phyloP scores from a whole-genome alignment of 2,113 vertebrate genomes.

The Girardinichthys multiradiatus region DNA sequence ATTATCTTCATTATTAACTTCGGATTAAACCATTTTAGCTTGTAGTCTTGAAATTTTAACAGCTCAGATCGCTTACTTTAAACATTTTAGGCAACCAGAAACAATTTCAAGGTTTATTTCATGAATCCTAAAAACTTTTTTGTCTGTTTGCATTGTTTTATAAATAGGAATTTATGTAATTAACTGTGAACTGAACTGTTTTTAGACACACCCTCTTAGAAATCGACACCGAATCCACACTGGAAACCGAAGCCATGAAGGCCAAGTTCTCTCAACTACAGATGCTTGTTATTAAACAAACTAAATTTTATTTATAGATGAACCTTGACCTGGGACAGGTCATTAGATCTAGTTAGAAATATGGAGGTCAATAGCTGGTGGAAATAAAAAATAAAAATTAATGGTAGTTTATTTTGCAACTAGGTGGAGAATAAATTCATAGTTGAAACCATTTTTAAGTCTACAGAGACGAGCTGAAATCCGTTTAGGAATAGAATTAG shows the following conservation, averaged over 20 bases:
- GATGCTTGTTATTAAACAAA: neutral
- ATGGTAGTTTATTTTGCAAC: neutral
- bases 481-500: neutral
- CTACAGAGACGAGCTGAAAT: neutral
- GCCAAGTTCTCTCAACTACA: neutral
- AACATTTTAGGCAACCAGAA: no score
- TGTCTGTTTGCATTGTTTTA: no score
- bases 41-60: neutral
- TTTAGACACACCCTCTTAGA: no score
- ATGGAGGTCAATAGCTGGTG: neutral
- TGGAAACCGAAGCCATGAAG: neutral
- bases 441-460: neutral
- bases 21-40: neutral
- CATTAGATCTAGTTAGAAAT: neutral
- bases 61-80: neutral
- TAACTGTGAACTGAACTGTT: no score
- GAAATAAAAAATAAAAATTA: neutral
- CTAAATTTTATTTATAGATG: neutral
- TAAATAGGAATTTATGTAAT: no score
- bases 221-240: neutral
- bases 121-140: no score
- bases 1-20: constrained; percentile 19
- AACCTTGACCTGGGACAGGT: neutral
- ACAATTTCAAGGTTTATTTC: no score
- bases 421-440: neutral